phyloP scores from a whole-genome alignment of 2,113 vertebrate genomes.

The Archilochus colubris region DNA sequence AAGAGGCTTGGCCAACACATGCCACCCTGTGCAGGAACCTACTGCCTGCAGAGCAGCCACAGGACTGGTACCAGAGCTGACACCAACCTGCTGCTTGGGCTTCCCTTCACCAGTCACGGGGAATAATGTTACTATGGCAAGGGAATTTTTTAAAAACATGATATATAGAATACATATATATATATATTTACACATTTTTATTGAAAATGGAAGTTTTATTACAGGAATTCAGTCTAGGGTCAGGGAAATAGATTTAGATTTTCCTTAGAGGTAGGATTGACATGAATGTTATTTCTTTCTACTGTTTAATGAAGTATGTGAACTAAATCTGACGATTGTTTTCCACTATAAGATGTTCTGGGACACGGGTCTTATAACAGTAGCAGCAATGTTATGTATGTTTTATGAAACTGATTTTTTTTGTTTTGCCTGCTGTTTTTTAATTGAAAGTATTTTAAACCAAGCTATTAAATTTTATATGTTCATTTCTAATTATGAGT shows the following conservation, averaged over 20 bases:
- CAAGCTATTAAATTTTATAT: slow-evolving; percentile 85
- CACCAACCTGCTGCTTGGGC: background rate
- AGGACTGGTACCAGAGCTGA: accelerated
- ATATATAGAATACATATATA: slow-evolving; percentile 55
- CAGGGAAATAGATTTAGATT: slow-evolving; percentile 69
- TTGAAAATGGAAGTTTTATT: slow-evolving; percentile 62
- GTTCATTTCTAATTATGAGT: slow-evolving; percentile 71
- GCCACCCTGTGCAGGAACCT: background rate
- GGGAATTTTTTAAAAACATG: slow-evolving; percentile 50
- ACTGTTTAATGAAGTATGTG: slow-evolving; percentile 74
- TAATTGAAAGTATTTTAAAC: slow-evolving; percentile 76
- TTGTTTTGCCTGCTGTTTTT: slow-evolving; percentile 60
- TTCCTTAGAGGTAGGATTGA: slow-evolving; percentile 38
- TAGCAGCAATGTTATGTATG: slow-evolving; percentile 67
- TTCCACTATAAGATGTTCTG: slow-evolving; percentile 64
- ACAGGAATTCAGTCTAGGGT: slow-evolving; percentile 59
- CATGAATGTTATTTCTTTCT: slow-evolving; percentile 38
- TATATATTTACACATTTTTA: slow-evolving; percentile 62
- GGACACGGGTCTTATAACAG: slow-evolving; percentile 71
- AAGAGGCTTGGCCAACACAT: background rate
- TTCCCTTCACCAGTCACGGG: background rate
- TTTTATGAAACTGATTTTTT: slow-evolving; percentile 62
- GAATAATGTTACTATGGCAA: background rate
- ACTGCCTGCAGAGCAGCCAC: accelerated
- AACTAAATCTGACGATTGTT: slow-evolving; percentile 59